Conservation (phyloP, 2,888 invertebrate genomes). For the Cacoxenus indagator region DNA sequence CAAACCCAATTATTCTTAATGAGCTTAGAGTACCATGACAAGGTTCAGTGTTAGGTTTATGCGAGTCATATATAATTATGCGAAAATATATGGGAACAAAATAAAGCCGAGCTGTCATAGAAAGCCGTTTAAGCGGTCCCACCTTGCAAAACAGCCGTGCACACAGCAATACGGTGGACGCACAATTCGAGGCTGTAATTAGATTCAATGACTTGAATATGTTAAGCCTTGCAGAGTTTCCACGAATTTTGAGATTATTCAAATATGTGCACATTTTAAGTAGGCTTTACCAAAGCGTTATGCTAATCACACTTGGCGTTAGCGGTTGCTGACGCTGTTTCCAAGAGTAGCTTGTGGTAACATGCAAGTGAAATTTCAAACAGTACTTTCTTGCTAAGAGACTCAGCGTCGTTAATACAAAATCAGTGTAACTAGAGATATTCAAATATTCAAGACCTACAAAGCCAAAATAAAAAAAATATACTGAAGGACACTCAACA, state of each 20-base stretch:
- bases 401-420: no score
- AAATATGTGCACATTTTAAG: not conserved
- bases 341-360: no score
- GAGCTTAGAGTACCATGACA: not conserved
- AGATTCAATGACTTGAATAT: not conserved
- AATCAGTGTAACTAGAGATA: no score
- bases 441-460: no score
- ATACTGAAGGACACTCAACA: no score
- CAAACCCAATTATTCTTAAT: no score
- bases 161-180: not conserved
- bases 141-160: not conserved
- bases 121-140: not conserved
- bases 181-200: not conserved
- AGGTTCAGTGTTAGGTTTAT: not conserved
- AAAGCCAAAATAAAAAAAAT: no score
- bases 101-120: not conserved
- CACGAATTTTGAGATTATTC: not conserved
- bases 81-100: not conserved
- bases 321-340: no score
- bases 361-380: no score
- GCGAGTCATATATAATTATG: conserved; percentile 10
- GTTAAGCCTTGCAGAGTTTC: not conserved
- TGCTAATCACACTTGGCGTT: no score
- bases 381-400: no score
- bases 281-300: not conserved